Percentiles rank a stretch among this genome's conserved stretches.
phyloP scores from a whole-genome alignment of 2,888 invertebrate genomes.

The Drosophila trichaetosa region DNA sequence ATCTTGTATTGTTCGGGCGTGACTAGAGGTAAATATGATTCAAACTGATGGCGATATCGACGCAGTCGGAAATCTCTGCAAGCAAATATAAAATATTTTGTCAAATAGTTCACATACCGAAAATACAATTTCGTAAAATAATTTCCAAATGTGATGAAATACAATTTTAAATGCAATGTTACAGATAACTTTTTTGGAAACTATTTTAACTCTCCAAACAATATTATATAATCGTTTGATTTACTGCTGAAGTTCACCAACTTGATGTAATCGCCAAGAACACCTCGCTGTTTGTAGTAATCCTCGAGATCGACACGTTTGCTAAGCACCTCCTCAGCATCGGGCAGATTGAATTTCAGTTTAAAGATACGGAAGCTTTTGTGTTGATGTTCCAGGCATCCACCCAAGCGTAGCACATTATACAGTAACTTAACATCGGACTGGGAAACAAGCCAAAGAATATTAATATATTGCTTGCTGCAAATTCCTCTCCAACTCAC shows the following conservation, averaged over 20 bases:
- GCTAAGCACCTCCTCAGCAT: constrained; percentile 75
- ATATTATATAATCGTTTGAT: constrained; percentile 33
- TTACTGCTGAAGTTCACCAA: constrained; percentile 56
- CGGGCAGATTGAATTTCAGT: constrained; percentile 80
- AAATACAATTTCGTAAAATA: neutral
- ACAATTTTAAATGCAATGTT: neutral
- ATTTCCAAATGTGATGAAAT: constrained; percentile 5
- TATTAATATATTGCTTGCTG: neutral
- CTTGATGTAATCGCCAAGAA: constrained; percentile 83
- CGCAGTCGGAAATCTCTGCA: constrained; percentile 82
- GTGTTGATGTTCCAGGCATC: constrained; percentile 78
- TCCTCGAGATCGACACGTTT: constrained; percentile 82
- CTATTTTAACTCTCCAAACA: constrained; percentile 4
- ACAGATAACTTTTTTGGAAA: constrained; percentile 1
- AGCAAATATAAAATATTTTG: neutral
- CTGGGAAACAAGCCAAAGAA: constrained; percentile 45
- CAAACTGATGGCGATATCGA: constrained; percentile 83
- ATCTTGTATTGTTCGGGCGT: constrained; percentile 71
- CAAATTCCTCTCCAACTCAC: constrained; percentile 43
- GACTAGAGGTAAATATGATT: constrained; percentile 80
- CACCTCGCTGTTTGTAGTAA: constrained; percentile 83
- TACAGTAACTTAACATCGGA: constrained; percentile 82
- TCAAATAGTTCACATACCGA: neutral
- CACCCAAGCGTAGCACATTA: constrained; percentile 81
- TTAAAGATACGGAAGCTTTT: constrained; percentile 74